Base-by-base conservation (phyloP, 2,888 invertebrate genomes). In the Dolichomitus sp. region DNA sequence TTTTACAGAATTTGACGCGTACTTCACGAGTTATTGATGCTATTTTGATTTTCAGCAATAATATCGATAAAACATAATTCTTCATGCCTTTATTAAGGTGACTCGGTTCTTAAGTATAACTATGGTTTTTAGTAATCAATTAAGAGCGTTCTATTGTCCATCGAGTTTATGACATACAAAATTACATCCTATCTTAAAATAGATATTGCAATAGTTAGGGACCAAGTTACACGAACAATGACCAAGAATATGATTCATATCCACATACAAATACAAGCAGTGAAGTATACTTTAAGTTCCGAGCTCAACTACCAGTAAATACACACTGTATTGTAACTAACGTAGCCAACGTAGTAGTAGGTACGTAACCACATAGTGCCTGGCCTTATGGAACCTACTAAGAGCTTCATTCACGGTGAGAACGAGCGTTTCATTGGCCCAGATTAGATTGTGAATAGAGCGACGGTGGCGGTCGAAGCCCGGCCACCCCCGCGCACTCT, bases 391-490 rank as follows among this genome's bases (percentile, higher is more conserved):
- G 48, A 80, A 69, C 68, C 48, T 75, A 52, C 66, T 75, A 57
- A 79, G 73, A 79, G 73, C 57, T 72, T 79, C 73, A 89, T 90
- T 90, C 89, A 89, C 85, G 79, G 63, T 80, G 77, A 81, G 80
- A 88, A 86, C 88, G 89, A 88, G 86, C 87, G 86, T 89, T 87
- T 88, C 88, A 90, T 90, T 90, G 88, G 87, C 83, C 84, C 86
- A 88, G 88, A 90, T 90, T 91, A 87, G 88, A 87, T 81, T 84
- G 76, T 89, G 89, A 89, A 90, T 90, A 88, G 89, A 82, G 73
- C 61, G 59, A 61, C 79, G 84, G 57, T 54, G 78, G 63, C 84
- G 85, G 81, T 83, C 85, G 57, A 73, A 76, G 19, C 70, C 59
- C 33, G 63, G 37, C 65, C 30, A 48, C 61, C 59, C 79, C 45